Evolutionary conservation across 1,140 invertebrate species (phyloP), one percentile per base, ranked within the genome.

Genomic region (Drosophila kanapiae): DNA sequence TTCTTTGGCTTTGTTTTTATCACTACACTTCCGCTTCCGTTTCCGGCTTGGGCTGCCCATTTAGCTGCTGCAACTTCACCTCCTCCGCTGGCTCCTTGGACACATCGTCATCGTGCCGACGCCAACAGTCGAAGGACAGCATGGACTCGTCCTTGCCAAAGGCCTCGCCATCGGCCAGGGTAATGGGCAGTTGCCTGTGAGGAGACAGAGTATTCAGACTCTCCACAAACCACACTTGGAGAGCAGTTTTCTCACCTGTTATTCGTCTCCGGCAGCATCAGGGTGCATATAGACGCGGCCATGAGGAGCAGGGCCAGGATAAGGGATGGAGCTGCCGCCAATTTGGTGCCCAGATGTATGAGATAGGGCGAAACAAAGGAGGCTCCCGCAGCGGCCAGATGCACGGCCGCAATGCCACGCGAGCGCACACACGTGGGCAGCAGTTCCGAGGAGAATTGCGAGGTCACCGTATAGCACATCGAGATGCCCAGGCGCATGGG

Each of bases 41-140:
- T 31, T 48, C 78, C 27, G 60, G 18, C 27, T 62, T 67, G 40
- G 43, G 18, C 38, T 43, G 59, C 0, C 64, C 84, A 23, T 91
- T 91, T 16, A 83, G 54, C n/a, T 54, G 77, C 47, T 81, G 61
- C 29, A 85, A 53, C 27, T 74, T 81, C 2, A 91, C 53, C 45
- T 92, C 83, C 47, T 80, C 76, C 11, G 18, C 53, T 8, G 80
- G 53, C 47, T 88, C 45, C 16, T 91, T 82, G 37, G 64, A 54
- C 31, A 81, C 77, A 6, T 80, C 68, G 16, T 81, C 75, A 23
- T 83, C 75, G n/a, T 78, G 43, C 6, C 51, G 53, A 4, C 78
- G 83, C 53, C 91, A 93, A 58, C 93, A 94, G 35, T 93, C 91
- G 79, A 95, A 95, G 29, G 94, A 93, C 10, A 74, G 51, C 65